phyloP scores from a whole-genome alignment of 2,888 invertebrate species.

The Sesia bembeciformis region DNA sequence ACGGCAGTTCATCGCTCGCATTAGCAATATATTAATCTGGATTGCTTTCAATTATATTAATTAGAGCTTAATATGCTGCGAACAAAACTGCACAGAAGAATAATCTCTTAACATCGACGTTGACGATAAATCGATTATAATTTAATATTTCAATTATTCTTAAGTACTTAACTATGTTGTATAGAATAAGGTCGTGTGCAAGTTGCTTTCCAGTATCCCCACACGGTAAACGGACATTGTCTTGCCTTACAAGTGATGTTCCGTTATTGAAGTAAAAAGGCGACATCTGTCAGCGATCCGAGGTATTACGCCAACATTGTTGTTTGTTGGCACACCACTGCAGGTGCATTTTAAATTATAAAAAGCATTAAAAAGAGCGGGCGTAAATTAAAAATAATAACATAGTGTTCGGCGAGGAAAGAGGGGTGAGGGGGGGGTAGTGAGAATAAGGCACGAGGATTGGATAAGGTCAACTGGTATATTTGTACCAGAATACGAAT shows the following conservation, averaged over 20 bases:
- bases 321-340: slow-evolving; percentile 6
- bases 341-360: slow-evolving; percentile 18
- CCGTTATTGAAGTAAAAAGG: slow-evolving; percentile 29
- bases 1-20: slow-evolving; percentile 31
- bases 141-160: too few species aligned
- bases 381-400: slow-evolving; percentile 31
- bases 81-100: too few species aligned
- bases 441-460: background rate
- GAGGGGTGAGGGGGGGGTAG: slow-evolving; percentile 5
- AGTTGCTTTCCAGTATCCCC: background rate
- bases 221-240: slow-evolving; percentile 15
- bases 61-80: too few species aligned
- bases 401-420: slow-evolving; percentile 10
- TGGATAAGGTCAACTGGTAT: background rate
- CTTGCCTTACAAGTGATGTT: slow-evolving; percentile 21
- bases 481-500: background rate
- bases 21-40: slow-evolving; percentile 34
- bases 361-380: slow-evolving; percentile 22
- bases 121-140: too few species aligned
- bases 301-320: slow-evolving; percentile 7
- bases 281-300: slow-evolving; percentile 24
- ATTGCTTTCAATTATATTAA: slow-evolving; percentile 36
- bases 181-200: too few species aligned
- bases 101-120: too few species aligned
- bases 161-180: too few species aligned